Evolutionary conservation across 2,113 vertebrate genomes (phyloP), one percentile per base, ranked within the genome.

Genomic region (Colistium nudipinnis): DNA sequence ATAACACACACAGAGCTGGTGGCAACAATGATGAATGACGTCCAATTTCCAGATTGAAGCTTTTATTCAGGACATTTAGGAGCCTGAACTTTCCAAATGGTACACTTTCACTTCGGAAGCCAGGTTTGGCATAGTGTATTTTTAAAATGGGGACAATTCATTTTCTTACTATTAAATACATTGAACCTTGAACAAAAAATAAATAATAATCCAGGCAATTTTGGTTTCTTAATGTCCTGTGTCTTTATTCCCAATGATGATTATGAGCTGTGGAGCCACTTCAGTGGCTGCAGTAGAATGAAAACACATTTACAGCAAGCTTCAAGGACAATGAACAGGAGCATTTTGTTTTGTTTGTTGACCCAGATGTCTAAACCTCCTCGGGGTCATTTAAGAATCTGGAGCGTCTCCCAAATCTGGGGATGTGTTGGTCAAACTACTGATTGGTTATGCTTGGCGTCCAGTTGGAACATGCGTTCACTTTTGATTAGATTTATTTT

Each of bases 251-350:
- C 22, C 24, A 24, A 6, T 39, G 43, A 31, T 22, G 30, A 31
- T 69, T 59, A 69, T 10, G 10, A 14, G 66, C 54, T 57, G 11
- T 11, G 19, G 17, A 22, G 35, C 17, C n/a, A 24, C 25, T 43
- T 2, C 17, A n/a, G 17, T 38, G 35, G 35, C 20, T 27, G 16
- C 56, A 19, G 38, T 16, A 60, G 25, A 10, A 8, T 10, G 56
- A 43, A 19, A 30, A 60, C 1, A 4, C 11, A 59, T 28, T 41
- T 41, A 13, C 16, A 43, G 17, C 16, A 43, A 28, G 5, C 10
- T 27, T n/a, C 9, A 57, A 25, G 22, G 55, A 41, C 24, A 27
- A n/a, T 36, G 17, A 43, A 43, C 41, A 30, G 24, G 17, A 43
- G 9, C 38, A 11, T 39, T n/a, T 7, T 41, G 22, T 59, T n/a